phyloP scores from a whole-genome alignment of 2,113 vertebrate species.

The Petrocephalus microphthalmus region DNA sequence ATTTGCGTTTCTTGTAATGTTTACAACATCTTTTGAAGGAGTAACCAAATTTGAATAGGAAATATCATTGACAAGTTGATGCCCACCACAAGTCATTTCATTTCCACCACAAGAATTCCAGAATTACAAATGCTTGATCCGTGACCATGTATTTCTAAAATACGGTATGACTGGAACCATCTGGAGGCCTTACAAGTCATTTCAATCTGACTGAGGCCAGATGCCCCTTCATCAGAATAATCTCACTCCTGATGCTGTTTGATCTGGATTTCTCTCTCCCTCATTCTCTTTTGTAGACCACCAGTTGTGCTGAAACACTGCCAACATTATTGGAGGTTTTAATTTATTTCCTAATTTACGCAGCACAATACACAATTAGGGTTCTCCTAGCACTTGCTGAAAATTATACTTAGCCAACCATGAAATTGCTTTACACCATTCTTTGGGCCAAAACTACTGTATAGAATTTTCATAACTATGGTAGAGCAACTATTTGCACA shows the following conservation, averaged over 20 bases:
- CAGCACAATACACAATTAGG: constrained; percentile 35
- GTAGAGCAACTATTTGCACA: background rate
- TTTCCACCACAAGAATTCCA: constrained; percentile 6
- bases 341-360: constrained; percentile 49
- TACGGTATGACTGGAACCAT: background rate
- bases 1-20: constrained; percentile 8
- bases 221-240: constrained; percentile 37
- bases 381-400: constrained; percentile 51
- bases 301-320: constrained; percentile 53
- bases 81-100: background rate
- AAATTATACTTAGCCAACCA: constrained; percentile 40
- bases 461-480: constrained; percentile 7
- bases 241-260: constrained; percentile 34
- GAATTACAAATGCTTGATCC: constrained; percentile 12
- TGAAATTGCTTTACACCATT: constrained; percentile 49
- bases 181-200: constrained; percentile 18
- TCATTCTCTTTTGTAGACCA: constrained; percentile 53
- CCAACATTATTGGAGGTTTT: constrained; percentile 54
- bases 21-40: background rate
- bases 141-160: background rate
- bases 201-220: constrained; percentile 25
- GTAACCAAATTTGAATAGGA: background rate
- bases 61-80: background rate
- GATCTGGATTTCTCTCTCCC: constrained; percentile 41
- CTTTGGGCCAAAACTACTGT: constrained; percentile 37